Percentiles rank a stretch among this genome's conserved stretches.
Evolutionary conservation across 1,140 invertebrate genomes (phyloP).

Genomic region (Drosophila melanica): DNA sequence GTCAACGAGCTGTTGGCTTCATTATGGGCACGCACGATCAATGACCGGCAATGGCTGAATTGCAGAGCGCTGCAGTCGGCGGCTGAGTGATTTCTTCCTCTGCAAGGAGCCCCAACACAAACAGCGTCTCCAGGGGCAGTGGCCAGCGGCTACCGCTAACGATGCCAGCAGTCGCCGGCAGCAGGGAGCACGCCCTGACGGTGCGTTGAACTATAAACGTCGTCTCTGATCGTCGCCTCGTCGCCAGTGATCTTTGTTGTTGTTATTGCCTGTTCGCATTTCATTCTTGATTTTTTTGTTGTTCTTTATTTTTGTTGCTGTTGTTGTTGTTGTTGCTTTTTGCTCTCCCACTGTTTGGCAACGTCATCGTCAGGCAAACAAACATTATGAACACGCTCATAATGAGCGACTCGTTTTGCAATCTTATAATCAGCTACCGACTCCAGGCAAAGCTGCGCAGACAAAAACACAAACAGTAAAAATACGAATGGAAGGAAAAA

Average conservation of each 20-base stretch:
- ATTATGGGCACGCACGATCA: conserved; percentile 73
- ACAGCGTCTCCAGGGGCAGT: conserved; percentile 47
- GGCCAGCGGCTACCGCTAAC: conserved; percentile 62
- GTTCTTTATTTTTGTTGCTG: not conserved
- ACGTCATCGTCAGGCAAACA: conserved; percentile 66
- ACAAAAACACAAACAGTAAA: conserved; percentile 17
- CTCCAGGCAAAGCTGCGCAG: conserved; percentile 30
- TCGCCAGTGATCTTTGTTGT: conserved; percentile 41
- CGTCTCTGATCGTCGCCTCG: conserved; percentile 36
- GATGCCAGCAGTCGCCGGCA: conserved; percentile 23
- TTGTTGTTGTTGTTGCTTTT: conserved; percentile 1
- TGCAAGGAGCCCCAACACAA: conserved; percentile 29
- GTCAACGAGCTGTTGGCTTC: conserved; percentile 76
- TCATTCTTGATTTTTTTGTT: conserved; percentile 70
- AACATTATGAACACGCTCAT: conserved; percentile 68
- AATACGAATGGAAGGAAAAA: conserved; percentile 5
- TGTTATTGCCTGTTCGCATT: conserved; percentile 60
- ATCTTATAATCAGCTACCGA: conserved; percentile 71
- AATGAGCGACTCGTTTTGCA: conserved; percentile 65
- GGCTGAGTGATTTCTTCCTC: conserved; percentile 66
- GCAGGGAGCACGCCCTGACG: conserved; percentile 39
- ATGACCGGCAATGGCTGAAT: conserved; percentile 53
- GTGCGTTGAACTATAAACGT: conserved; percentile 82
- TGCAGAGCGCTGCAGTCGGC: conserved; percentile 24
- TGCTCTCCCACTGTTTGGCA: conserved; percentile 51